Evolutionary conservation across 2,888 invertebrate species (phyloP), one percentile per base, ranked within the genome.

Genomic region (Chrysolina oricalcia): DNA sequence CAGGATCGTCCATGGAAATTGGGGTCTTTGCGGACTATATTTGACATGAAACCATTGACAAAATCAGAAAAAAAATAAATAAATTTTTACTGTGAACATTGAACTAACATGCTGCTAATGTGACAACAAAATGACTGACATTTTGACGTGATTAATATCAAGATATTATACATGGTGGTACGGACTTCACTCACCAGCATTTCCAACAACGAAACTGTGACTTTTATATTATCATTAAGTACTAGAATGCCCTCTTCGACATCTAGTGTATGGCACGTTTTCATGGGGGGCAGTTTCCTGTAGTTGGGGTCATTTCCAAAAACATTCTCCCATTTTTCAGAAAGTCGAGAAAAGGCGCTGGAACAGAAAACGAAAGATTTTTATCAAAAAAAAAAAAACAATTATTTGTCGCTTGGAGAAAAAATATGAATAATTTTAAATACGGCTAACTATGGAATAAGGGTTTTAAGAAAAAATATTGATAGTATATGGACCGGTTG

Each of bases 301-400:
- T 65, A 46, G 35, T 65, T 69, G 9, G 70, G 63, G 17, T 76
- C 72, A 8, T 59, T 17, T 62, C 73, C 75, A 17, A 78, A 48
- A 63, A 66, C 50, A n/a, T 64, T 69, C n/a, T 72, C 46, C 77
- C 79, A 79, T 41, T 76, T 73, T 50, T 72, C 66, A 15, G 73
- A 40, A 11, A 72, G 43, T 50, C 64, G 59, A n/a, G 63, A 46
- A 19, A 72, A 71, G 5, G 73, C 50, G 27, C 79, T 79, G 56
- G 13, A 79, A 74, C n/a, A 19, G 17, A 23, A 11, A 41, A 35
- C 8, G 8, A 8, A 35, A 3, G 35, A 35, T 8, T 3, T 35
- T 35, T 8, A 8, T 35, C 6, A 41, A 13, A 46, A 67, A 23
- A 62, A 23, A 5, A 15, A 41, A 21, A 65, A 23, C 3, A 59